Evolutionary conservation across 2,888 invertebrate species (phyloP).

Genomic region (Troides oblongomaculatus): DNA sequence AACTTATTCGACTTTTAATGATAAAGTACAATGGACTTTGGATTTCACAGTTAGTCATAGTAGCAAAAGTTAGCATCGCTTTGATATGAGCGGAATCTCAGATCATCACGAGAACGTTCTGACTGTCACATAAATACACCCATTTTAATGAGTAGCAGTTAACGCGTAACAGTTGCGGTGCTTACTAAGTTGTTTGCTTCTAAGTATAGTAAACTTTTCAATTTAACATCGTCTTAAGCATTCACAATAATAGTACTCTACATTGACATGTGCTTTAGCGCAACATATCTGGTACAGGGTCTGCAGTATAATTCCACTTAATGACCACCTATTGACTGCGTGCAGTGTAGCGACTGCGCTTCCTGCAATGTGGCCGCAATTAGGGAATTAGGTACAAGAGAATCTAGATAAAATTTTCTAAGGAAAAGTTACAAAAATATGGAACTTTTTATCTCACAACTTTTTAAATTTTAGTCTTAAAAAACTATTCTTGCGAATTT

Average conservation of each 20-base stretch:
- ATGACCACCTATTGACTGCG: constrained; percentile 5
- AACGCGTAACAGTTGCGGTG: neutral
- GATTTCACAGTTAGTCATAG: too few species aligned
- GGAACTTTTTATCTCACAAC: neutral
- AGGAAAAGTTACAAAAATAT: neutral
- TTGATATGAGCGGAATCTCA: neutral
- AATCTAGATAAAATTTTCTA: neutral
- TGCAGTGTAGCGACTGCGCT: constrained; percentile 9
- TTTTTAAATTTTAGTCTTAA: neutral
- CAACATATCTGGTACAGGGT: constrained; percentile 1
- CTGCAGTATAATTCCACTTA: constrained; percentile 5
- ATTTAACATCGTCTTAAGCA: neutral
- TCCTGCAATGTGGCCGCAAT: constrained; percentile 5
- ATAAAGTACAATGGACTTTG: too few species aligned
- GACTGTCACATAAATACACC: neutral
- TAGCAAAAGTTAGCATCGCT: too few species aligned
- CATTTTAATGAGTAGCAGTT: neutral
- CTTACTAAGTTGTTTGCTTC: neutral
- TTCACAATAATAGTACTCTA: neutral
- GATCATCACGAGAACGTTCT: neutral
- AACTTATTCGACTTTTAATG: too few species aligned
- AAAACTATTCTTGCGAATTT: neutral
- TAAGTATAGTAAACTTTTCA: constrained; percentile 1
- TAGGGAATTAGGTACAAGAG: neutral
- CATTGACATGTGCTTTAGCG: neutral